Percentiles rank a stretch among this genome's conserved stretches.
These are phyloP conservation scores for Gymnocypris eckloni DNA, from an alignment of 2,797 vertebrate species.

Conservation along the genomic window DNA sequence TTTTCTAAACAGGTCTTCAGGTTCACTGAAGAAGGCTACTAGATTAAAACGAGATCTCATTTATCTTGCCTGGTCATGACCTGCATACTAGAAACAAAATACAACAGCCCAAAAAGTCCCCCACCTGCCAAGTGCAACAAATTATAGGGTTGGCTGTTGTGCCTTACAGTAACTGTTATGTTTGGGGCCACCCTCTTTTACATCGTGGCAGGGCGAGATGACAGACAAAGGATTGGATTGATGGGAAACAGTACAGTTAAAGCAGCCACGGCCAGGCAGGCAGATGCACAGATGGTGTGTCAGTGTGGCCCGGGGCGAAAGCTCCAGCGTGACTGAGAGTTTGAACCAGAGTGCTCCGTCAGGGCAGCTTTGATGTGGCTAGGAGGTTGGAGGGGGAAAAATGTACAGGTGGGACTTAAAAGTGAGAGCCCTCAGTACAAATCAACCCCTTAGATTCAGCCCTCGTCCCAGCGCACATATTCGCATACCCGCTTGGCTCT, in stretches of 20 bases:
- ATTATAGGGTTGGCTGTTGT: constrained; percentile 48
- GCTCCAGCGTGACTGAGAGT: constrained; percentile 62
- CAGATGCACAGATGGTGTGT: constrained; percentile 75
- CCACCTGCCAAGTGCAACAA: constrained; percentile 54
- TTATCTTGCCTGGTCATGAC: constrained; percentile 65
- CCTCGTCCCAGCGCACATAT: constrained; percentile 57
- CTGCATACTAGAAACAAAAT: constrained; percentile 52
- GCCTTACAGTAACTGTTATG: constrained; percentile 70
- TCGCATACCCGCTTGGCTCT: constrained; percentile 54
- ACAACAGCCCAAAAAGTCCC: constrained; percentile 12
- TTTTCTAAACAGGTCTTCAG: neutral
- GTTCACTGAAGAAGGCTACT: constrained; percentile 8
- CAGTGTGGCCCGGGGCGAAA: constrained; percentile 67
- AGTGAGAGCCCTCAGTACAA: constrained; percentile 68
- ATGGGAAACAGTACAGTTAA: constrained; percentile 75
- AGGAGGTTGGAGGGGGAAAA: constrained; percentile 59
- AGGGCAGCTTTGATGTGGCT: constrained; percentile 73
- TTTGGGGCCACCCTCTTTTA: constrained; percentile 56
- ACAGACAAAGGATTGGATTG: constrained; percentile 73
- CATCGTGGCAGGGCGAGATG: constrained; percentile 67
- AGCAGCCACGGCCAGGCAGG: constrained; percentile 55
- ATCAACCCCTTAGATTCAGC: constrained; percentile 47
- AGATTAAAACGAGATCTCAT: constrained; percentile 10
- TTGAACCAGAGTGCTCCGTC: constrained; percentile 59
- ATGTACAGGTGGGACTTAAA: constrained; percentile 79